Evolutionary conservation across 2,113 vertebrate species (phyloP).

Genomic region (Copsychus sechellarum): DNA sequence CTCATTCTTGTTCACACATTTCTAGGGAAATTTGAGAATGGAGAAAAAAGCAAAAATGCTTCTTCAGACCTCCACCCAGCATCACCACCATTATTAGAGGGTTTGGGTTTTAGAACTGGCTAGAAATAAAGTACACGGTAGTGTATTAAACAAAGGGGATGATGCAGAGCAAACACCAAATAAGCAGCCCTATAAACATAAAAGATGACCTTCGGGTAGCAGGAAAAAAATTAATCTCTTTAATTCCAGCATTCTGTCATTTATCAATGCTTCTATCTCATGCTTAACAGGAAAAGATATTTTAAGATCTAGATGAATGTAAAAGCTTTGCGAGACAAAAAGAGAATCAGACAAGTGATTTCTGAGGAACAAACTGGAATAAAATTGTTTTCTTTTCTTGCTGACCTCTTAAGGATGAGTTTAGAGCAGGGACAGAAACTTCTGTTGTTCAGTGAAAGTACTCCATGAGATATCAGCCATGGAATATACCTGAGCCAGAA

Average conservation of each 20-base stretch:
- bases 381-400: not conserved
- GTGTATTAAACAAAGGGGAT: not conserved
- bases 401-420: not conserved
- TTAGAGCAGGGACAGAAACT: not conserved
- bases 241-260: not conserved
- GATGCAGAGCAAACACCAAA: not conserved
- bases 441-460: not conserved
- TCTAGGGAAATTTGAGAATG: not conserved
- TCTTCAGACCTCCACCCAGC: not conserved
- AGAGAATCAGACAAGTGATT: not conserved
- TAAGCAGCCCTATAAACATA: not conserved
- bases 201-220: not conserved
- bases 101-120: not conserved
- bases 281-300: not conserved
- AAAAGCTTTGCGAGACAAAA: not conserved
- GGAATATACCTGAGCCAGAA: not conserved
- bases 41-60: not conserved
- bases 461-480: not conserved
- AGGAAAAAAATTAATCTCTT: not conserved
- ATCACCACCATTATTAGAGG: not conserved
- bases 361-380: not conserved
- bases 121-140: not conserved
- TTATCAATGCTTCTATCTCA: not conserved
- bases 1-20: not conserved
- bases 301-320: not conserved